Evolutionary conservation across 2,888 invertebrate species (phyloP), one percentile per base, ranked within the genome.

Genomic region (Fragum sueziense): DNA sequence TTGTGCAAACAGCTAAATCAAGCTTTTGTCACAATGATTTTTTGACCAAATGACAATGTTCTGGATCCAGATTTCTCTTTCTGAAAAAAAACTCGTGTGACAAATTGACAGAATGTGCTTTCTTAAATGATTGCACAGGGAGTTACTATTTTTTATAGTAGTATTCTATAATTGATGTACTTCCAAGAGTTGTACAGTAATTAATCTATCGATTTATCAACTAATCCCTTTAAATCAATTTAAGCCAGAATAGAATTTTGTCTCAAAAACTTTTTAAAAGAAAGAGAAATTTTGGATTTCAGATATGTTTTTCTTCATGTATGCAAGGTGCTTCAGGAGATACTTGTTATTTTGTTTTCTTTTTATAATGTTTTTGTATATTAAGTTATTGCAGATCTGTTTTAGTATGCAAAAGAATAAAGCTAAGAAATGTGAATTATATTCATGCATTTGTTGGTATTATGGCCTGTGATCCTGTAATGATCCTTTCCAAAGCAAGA

Each of bases 251-350:
- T n/a, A n/a, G n/a, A n/a, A n/a, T n/a, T n/a, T n/a, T n/a, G n/a
- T n/a, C n/a, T n/a, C n/a, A n/a, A n/a, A n/a, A n/a, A n/a, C n/a
- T n/a, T n/a, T n/a, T n/a, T n/a, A n/a, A n/a, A 47, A 47, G 47
- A 14, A n/a, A 47, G 47, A 47, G 14, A n/a, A n/a, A n/a, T n/a
- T 47, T 47, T 47, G 47, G 47, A 14, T 47, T 14, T 47, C 3
- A n/a, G 17, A 47, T 9, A 47, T 47, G n/a, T 47, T 47, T 47
- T n/a, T 47, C 47, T 47, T 33, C 61, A 54, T 70, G 70, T 70
- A 70, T 54, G 70, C 70, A 70, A 70, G 70, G 70, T 70, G 70
- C 70, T 70, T 70, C 70, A 70, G 65, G 65, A 29, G 62, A n/a
- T n/a, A 25, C 41, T 65, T 65, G 65, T 65, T 65, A 65, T 37